Percentiles rank a stretch among this genome's conserved stretches.
Evolutionary conservation across 2,888 invertebrate species (phyloP).

Genomic region (Arctia plantaginis): DNA sequence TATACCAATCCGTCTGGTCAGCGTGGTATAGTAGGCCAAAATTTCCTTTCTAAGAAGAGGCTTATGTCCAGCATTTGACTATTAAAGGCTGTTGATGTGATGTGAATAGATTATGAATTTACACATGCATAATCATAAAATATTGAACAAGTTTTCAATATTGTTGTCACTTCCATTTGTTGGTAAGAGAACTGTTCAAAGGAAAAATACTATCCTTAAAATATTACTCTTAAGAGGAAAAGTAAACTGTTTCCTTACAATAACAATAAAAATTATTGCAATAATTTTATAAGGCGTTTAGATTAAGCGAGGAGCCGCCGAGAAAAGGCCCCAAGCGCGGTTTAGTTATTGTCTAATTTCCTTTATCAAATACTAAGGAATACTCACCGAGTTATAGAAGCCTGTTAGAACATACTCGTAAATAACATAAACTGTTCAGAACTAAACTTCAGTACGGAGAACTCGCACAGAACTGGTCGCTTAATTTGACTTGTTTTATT

Average conservation of each 20-base stretch:
- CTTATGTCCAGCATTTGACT: too few species aligned
- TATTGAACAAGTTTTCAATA: too few species aligned
- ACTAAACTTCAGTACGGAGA: neutral
- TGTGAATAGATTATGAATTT: too few species aligned
- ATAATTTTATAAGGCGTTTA: constrained; percentile 37
- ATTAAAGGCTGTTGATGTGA: too few species aligned
- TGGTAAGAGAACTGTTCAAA: neutral
- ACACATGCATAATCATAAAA: too few species aligned
- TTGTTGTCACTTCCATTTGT: neutral
- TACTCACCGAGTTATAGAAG: neutral
- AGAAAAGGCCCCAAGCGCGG: constrained; percentile 28
- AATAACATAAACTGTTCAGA: neutral
- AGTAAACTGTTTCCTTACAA: constrained; percentile 25
- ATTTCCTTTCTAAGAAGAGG: too few species aligned
- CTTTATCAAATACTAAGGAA: constrained; percentile 27
- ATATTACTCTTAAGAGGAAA: constrained; percentile 9
- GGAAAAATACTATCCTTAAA: neutral
- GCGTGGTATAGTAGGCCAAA: too few species aligned
- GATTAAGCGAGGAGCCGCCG: constrained; percentile 34
- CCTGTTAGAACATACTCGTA: neutral
- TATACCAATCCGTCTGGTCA: too few species aligned
- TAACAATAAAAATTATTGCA: constrained; percentile 31
- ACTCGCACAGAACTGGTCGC: neutral
- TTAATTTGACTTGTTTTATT: constrained; percentile 43
- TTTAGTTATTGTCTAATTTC: constrained; percentile 33